Evolutionary conservation across 2,888 invertebrate species (phyloP).

Genomic region (Galerucella calmariensis): DNA sequence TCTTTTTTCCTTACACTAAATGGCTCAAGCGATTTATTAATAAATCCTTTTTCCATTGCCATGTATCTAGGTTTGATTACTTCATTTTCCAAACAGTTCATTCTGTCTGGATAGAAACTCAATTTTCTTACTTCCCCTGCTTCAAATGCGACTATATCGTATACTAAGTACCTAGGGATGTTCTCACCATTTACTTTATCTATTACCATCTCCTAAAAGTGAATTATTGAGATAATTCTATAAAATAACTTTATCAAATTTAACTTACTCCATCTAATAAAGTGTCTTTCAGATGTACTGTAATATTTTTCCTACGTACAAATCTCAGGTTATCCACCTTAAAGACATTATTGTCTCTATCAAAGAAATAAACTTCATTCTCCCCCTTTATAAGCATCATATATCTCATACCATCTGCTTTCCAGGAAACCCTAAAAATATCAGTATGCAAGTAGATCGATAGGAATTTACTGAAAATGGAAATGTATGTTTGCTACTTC

Average conservation of each 20-base stretch:
- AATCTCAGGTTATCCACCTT: constrained; percentile 85
- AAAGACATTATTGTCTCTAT: constrained; percentile 94
- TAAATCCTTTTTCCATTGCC: constrained; percentile 81
- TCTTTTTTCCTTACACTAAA: constrained; percentile 92
- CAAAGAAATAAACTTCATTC: constrained; percentile 90
- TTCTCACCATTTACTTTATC: constrained; percentile 81
- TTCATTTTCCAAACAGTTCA: constrained; percentile 80
- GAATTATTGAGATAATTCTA: too few species aligned
- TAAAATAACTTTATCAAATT: background rate
- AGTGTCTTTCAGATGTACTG: constrained; percentile 80
- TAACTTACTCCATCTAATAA: constrained; percentile 89
- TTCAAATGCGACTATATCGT: constrained; percentile 91
- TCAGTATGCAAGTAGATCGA: background rate
- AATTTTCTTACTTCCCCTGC: constrained; percentile 80
- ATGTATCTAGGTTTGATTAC: constrained; percentile 77
- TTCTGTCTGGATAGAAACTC: constrained; percentile 80
- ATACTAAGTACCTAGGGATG: constrained; percentile 91
- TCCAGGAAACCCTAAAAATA: constrained; percentile 91
- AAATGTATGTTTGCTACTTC: too few species aligned
- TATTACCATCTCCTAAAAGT: constrained; percentile 91
- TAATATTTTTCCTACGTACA: constrained; percentile 78
- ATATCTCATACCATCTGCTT: constrained; percentile 97
- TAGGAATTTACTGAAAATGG: too few species aligned
- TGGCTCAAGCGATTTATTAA: constrained; percentile 83
- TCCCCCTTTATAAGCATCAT: constrained; percentile 94